Conservation (phyloP, 2,113 vertebrate genomes). For the Dendropsophus ebraccatus region DNA sequence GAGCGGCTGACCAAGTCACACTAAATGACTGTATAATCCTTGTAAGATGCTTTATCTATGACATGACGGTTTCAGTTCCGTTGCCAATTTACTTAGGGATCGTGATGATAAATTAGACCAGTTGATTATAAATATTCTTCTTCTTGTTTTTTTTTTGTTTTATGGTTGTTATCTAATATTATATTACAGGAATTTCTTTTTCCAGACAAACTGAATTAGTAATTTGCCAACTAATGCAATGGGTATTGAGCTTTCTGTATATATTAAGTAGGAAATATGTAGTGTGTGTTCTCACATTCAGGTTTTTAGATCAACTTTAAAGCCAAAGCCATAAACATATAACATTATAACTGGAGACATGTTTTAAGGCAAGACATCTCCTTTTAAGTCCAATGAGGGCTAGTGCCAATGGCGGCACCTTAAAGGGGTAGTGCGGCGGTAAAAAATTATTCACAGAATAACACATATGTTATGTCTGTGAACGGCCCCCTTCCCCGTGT, state of each 20-base stretch:
- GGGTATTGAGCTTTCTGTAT: neutral
- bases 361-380: no score
- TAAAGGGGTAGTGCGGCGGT: no score
- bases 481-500: no score
- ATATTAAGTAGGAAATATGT: neutral
- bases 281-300: no score
- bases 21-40: conserved; percentile 39
- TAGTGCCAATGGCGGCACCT: no score
- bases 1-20: conserved; percentile 45
- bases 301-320: no score
- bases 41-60: conserved; percentile 41
- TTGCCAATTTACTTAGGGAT: neutral
- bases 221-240: neutral
- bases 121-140: neutral
- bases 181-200: neutral
- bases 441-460: no score
- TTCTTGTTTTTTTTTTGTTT: neutral
- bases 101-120: neutral
- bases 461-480: no score
- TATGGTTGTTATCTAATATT: neutral
- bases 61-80: neutral
- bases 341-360: no score
- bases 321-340: no score
- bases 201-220: no score
- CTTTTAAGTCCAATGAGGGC: no score